Base-by-base conservation (phyloP, 1,140 invertebrate genomes). In the Scaptomyza hsui region DNA sequence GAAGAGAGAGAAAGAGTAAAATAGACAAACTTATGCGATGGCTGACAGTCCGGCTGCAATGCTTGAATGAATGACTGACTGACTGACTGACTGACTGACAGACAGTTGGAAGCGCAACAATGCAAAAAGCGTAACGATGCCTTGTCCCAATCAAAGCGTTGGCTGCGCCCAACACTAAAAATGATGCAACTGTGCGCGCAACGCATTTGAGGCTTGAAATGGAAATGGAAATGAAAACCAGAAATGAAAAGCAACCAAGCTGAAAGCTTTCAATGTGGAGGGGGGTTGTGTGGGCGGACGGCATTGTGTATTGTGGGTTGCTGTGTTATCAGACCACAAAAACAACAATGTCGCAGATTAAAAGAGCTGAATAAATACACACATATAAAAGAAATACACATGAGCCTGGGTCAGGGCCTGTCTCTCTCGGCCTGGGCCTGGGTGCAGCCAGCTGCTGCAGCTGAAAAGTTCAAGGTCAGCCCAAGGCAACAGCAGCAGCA, bases 181-280 rank as follows among this genome's bases (percentile, higher is more conserved):
- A 86, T 85, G 77, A 85, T 85, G 81, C 81, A 85, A 85, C 74
- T 78, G 32, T 60, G 64, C 63, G 53, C 59, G 72, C 77, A 60
- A 72, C 56, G 62, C 56, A 61, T 55, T 72, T 49, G 63, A 63
- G 56, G 71, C 71, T 68, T 47, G 64, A 57, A 57, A 76, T 83
- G 63, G 64, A 85, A 85, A 85, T 85, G 68, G 68, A 85, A 85
- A 86, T 80, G 76, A 74, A 85, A 86, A 86, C 73, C 81, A 85
- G 80, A 83, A 85, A 85, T 85, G 77, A 86, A 81, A 86, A 85
- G 81, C 77, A 86, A 60, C 77, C 73, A 64, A 81, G 77, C 73
- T 56, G 74, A 88, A 86, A 88, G 82, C 82, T 82, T 75, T 77
- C 74, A 81, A 42, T 37, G 47, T 15, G 21, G 64, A 64, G 15